Conservation (phyloP, 2,797 vertebrate genomes). For the Leuciscus waleckii region DNA sequence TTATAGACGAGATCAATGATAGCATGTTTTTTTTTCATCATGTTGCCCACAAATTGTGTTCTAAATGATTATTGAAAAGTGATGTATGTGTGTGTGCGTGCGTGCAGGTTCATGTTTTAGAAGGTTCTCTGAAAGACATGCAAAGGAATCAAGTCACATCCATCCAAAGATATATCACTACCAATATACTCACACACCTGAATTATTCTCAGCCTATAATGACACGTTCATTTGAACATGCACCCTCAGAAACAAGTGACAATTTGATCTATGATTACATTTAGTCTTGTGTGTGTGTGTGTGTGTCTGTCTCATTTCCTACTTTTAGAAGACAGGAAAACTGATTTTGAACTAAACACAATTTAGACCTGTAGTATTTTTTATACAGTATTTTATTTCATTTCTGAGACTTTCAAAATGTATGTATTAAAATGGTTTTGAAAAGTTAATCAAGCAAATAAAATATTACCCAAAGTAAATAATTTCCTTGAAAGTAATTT, state of each 20-base stretch:
- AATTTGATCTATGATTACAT: background rate
- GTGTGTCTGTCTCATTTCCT: slow-evolving; percentile 66
- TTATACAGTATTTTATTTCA: slow-evolving; percentile 70
- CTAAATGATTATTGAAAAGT: background rate
- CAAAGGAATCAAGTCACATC: background rate
- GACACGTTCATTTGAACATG: background rate
- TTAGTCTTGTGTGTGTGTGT: slow-evolving; percentile 7
- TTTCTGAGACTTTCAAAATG: slow-evolving; percentile 61
- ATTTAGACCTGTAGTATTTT: slow-evolving; percentile 65
- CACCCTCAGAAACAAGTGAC: background rate
- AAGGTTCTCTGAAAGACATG: background rate
- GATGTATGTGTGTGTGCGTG: background rate
- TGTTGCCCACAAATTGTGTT: background rate
- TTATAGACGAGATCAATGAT: slow-evolving; percentile 91
- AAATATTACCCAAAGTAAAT: slow-evolving; percentile 66
- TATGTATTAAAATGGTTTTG: slow-evolving; percentile 67
- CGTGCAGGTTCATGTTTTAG: background rate
- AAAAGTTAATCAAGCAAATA: slow-evolving; percentile 71
- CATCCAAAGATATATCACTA: background rate
- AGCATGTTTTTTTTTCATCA: slow-evolving; percentile 72
- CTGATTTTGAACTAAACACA: slow-evolving; percentile 73
- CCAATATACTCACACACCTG: background rate
- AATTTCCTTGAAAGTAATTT: background rate
- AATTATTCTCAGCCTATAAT: background rate
- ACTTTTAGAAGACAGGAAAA: slow-evolving; percentile 72